Conservation (phyloP, 2,888 invertebrate species). For the Tetropium fuscum region DNA sequence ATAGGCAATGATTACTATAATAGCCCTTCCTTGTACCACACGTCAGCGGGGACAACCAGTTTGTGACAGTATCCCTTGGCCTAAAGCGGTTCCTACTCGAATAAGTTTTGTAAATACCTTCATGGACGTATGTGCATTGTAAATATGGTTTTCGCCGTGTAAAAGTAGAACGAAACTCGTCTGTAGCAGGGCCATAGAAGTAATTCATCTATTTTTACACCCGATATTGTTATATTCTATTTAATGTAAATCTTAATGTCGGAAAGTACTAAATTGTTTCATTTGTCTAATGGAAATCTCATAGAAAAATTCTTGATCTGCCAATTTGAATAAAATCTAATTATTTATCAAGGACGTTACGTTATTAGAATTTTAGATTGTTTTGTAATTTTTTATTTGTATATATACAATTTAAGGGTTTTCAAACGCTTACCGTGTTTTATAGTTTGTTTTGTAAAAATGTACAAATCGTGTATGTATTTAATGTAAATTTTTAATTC, state of each 20-base stretch:
- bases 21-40: slow-evolving; percentile 84
- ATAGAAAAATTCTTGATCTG: slow-evolving; percentile 33
- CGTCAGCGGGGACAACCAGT: slow-evolving; percentile 79
- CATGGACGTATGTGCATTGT: slow-evolving; percentile 28
- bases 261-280: slow-evolving; percentile 17
- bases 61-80: slow-evolving; percentile 95
- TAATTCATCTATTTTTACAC: slow-evolving; percentile 7
- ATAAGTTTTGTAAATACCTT: slow-evolving; percentile 35
- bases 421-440: slow-evolving; percentile 37
- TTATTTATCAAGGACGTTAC: slow-evolving; percentile 17
- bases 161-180: background rate
- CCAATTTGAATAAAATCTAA: slow-evolving; percentile 26
- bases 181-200: background rate
- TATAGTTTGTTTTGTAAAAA: slow-evolving; percentile 35
- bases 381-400: slow-evolving; percentile 31
- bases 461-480: slow-evolving; percentile 42
- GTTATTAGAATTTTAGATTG: background rate
- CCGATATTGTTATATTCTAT: slow-evolving; percentile 8
- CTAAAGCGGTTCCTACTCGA: slow-evolving; percentile 68
- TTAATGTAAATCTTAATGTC: slow-evolving; percentile 16
- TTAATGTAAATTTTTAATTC: slow-evolving; percentile 52
- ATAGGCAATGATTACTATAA: slow-evolving; percentile 84
- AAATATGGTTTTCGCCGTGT: slow-evolving; percentile 18
- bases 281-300: slow-evolving; percentile 29
- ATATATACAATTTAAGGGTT: slow-evolving; percentile 32